A percentile compares a stretch with the other conserved stretches of the same genome.
Conservation (phyloP, 2,113 vertebrate genomes). For the Cepphus grylle region DNA sequence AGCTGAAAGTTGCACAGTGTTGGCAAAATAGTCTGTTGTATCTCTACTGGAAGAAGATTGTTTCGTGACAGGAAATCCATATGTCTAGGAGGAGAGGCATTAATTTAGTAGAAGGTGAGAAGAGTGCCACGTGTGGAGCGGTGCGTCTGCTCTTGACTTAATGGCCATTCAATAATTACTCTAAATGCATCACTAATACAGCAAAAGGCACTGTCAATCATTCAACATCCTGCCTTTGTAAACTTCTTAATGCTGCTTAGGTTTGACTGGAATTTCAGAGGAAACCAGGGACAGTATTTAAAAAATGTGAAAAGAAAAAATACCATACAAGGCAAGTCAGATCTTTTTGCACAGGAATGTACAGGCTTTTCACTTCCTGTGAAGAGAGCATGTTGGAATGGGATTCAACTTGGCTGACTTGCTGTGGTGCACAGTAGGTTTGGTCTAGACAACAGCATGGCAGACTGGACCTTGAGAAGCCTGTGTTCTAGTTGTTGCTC, state of each 20-base stretch:
- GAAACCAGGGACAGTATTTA: neutral
- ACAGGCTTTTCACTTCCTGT: neutral
- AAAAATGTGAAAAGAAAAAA: neutral
- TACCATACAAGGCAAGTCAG: neutral
- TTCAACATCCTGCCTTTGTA: neutral
- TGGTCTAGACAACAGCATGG: neutral
- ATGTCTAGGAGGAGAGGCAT: conserved; percentile 34
- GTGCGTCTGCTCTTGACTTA: conserved; percentile 10
- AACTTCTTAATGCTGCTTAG: conserved; percentile 16
- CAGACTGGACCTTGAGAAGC: neutral
- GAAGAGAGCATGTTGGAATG: neutral
- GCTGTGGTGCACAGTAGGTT: neutral
- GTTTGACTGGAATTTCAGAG: conserved; percentile 18
- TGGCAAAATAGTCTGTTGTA: conserved; percentile 36
- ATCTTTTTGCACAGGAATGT: neutral
- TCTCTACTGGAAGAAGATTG: conserved; percentile 31
- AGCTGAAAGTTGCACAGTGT: conserved; percentile 50
- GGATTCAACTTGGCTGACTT: neutral
- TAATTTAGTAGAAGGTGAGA: conserved; percentile 62
- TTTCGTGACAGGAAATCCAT: conserved; percentile 67
- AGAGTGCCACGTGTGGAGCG: neutral
- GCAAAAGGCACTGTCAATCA: conserved; percentile 24
- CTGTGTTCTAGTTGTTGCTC: neutral
- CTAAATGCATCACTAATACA: neutral
- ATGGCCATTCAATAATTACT: conserved; percentile 38